phyloP scores from a whole-genome alignment of 2,113 vertebrate genomes.

The Apodemus speciosus region DNA sequence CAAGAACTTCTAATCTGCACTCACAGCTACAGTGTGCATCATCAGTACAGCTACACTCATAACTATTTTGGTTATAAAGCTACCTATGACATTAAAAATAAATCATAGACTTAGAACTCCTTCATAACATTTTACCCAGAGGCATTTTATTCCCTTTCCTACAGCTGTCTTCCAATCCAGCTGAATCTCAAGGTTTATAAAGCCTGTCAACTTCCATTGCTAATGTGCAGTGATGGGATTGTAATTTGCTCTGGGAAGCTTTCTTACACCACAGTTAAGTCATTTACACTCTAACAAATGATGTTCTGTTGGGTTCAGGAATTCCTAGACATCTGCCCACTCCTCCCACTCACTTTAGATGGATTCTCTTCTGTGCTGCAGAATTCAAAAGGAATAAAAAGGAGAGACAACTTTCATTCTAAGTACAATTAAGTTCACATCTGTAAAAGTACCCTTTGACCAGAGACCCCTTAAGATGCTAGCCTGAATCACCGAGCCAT shows the following conservation, averaged over 20 bases:
- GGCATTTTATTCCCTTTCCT: slow-evolving; percentile 56
- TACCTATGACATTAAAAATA: slow-evolving; percentile 70
- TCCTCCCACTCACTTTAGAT: slow-evolving; percentile 11
- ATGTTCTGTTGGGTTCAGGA: slow-evolving; percentile 45
- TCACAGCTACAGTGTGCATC: slow-evolving; percentile 56
- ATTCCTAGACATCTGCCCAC: slow-evolving; percentile 1
- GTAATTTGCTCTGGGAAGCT: slow-evolving; percentile 61
- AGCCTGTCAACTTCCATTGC: slow-evolving; percentile 63
- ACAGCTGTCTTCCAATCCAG: slow-evolving; percentile 45
- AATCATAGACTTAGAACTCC: slow-evolving; percentile 27
- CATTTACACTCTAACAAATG: slow-evolving; percentile 55
- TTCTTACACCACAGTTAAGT: slow-evolving; percentile 55
- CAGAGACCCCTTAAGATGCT: not conserved
- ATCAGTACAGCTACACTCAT: not conserved
- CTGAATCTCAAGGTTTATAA: slow-evolving; percentile 65
- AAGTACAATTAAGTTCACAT: slow-evolving; percentile 21
- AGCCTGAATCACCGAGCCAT: not conserved
- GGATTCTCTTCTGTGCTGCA: slow-evolving; percentile 6
- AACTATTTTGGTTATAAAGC: slow-evolving; percentile 74
- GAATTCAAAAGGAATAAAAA: not conserved
- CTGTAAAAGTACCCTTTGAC: slow-evolving; percentile 8
- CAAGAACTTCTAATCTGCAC: not conserved
- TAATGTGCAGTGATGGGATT: slow-evolving; percentile 64
- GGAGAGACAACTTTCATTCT: not conserved
- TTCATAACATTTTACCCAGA: slow-evolving; percentile 47